A percentile compares a stretch with the other conserved stretches of the same genome.
phyloP scores from a whole-genome alignment of 2,888 invertebrate species.

The Anodontia alba region DNA sequence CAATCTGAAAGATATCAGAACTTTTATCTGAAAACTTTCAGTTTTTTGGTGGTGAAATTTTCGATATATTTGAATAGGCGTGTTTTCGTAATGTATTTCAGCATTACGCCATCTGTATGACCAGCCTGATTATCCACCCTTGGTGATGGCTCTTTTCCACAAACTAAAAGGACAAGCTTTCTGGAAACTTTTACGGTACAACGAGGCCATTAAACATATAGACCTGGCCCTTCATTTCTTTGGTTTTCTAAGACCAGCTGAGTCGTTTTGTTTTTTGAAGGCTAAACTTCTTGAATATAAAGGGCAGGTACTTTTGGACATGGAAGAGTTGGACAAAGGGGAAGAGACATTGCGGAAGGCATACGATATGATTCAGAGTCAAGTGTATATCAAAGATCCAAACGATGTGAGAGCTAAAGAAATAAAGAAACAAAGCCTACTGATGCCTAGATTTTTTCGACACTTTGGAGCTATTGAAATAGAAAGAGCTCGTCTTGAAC shows the following conservation, averaged over 20 bases:
- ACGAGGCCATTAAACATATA: slow-evolving; percentile 39
- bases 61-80: too few species aligned
- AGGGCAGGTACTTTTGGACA: slow-evolving; percentile 42
- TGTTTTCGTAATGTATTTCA: too few species aligned
- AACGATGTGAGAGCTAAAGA: not conserved
- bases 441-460: slow-evolving; percentile 35
- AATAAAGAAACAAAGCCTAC: slow-evolving; percentile 33
- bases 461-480: slow-evolving; percentile 42
- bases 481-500: slow-evolving; percentile 41
- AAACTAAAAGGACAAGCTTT: slow-evolving; percentile 53
- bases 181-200: slow-evolving; percentile 34
- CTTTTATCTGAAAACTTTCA: too few species aligned
- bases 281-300: slow-evolving; percentile 27
- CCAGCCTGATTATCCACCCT: slow-evolving; percentile 27
- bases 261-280: slow-evolving; percentile 18
- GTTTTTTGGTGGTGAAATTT: too few species aligned
- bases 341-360: slow-evolving; percentile 8
- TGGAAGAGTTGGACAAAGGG: slow-evolving; percentile 21
- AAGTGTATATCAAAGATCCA: not conserved
- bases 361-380: not conserved
- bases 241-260: not conserved
- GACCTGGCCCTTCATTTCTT: slow-evolving; percentile 37
- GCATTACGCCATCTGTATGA: slow-evolving; percentile 38
- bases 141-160: slow-evolving; percentile 55
- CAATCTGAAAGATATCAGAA: too few species aligned